Evolutionary conservation across 2,113 vertebrate species (phyloP).

Genomic region (Fregata magnificens): DNA sequence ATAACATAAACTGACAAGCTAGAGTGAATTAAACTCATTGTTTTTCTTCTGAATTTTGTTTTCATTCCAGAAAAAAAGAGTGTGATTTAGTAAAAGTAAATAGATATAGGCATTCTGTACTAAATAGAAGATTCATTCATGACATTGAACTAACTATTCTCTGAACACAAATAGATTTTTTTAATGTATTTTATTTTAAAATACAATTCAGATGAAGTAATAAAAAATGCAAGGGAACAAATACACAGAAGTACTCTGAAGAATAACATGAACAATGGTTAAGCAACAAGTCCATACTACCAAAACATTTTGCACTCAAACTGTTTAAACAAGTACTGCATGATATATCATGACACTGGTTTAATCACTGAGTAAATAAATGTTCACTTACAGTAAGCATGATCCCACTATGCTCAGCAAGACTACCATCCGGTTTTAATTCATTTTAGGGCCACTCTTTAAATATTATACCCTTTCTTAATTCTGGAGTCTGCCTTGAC

Average conservation of each 20-base stretch:
- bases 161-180: not conserved
- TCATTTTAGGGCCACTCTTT: not conserved
- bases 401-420: not conserved
- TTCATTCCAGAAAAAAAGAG: not conserved
- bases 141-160: not conserved
- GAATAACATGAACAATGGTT: not conserved
- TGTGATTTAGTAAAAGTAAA: not conserved
- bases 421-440: conserved; percentile 5
- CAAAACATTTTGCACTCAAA: not conserved
- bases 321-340: not conserved
- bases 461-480: not conserved
- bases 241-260: not conserved
- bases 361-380: conserved; percentile 40
- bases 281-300: not conserved
- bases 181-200: not conserved
- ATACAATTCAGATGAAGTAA: not conserved
- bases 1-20: not conserved
- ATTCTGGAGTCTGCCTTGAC: not conserved
- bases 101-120: not conserved
- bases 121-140: not conserved
- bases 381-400: conserved; percentile 2
- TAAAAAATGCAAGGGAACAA: not conserved
- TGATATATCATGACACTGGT: not conserved
- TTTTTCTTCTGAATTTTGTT: not conserved
- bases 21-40: not conserved